These are phyloP conservation scores for Paraplagusia blochii DNA, from an alignment of 2,113 vertebrate species.

Conservation along the genomic window DNA sequence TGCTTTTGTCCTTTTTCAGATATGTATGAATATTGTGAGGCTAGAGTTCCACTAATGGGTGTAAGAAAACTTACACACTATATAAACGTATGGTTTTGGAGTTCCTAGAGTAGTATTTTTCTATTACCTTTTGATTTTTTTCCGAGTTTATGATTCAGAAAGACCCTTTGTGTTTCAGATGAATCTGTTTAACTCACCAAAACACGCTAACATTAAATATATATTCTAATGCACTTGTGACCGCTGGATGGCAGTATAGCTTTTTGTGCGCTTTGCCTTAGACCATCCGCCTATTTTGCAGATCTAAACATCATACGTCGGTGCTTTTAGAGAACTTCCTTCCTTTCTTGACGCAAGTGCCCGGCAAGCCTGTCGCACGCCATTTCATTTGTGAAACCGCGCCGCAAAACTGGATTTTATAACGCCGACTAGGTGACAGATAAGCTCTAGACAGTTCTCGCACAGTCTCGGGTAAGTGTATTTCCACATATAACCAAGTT, in stretches of 20 bases:
- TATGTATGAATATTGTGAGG: too few relatives aligned
- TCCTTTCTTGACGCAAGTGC: conserved; percentile 57
- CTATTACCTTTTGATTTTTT: too few relatives aligned
- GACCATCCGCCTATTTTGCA: background rate
- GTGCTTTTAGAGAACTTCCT: conserved; percentile 2
- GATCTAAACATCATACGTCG: background rate
- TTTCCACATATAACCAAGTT: fast-evolving
- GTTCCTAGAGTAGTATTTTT: too few relatives aligned
- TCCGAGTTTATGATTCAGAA: too few relatives aligned
- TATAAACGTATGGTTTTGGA: too few relatives aligned
- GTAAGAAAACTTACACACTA: too few relatives aligned
- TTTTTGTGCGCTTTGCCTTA: background rate
- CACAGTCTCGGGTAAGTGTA: conserved; percentile 55
- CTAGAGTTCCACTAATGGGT: too few relatives aligned
- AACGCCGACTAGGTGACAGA: background rate
- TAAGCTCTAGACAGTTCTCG: conserved; percentile 3
- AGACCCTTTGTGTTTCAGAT: too few relatives aligned
- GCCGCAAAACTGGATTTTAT: conserved; percentile 68
- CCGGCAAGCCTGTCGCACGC: conserved; percentile 41
- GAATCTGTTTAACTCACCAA: too few relatives aligned
- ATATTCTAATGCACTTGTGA: too few relatives aligned
- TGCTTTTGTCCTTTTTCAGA: too few relatives aligned
- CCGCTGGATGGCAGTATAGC: conserved; percentile 13
- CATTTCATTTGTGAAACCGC: conserved; percentile 17
- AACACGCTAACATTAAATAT: too few relatives aligned